Conservation (phyloP, 1,140 invertebrate genomes). For the Chironomus striatipennis region DNA sequence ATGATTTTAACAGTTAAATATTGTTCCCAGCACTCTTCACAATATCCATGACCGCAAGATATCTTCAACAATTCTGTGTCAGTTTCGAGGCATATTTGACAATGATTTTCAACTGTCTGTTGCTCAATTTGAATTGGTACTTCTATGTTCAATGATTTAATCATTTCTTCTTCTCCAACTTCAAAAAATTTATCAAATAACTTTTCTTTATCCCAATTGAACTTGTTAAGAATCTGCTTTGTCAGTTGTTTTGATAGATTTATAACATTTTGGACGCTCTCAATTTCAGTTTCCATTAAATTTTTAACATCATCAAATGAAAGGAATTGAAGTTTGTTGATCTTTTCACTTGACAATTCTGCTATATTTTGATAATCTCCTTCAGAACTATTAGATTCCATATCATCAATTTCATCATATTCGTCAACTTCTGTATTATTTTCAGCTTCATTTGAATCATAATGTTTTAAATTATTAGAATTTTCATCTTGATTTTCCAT, state of each 20-base stretch:
- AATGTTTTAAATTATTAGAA: background rate
- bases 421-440: background rate
- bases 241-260: background rate
- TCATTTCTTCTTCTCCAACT: background rate
- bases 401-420: background rate
- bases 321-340: background rate
- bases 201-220: background rate
- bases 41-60: background rate
- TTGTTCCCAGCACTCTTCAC: background rate
- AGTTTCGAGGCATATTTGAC: background rate
- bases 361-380: too few species aligned
- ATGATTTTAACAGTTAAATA: background rate
- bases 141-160: background rate
- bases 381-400: background rate
- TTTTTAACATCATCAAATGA: background rate
- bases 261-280: background rate
- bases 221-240: background rate
- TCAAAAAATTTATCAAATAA: background rate
- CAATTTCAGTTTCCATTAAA: background rate
- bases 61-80: background rate
- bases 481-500: too few species aligned
- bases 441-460: background rate
- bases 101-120: background rate
- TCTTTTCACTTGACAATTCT: too few species aligned
- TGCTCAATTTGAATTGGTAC: background rate